A percentile compares a stretch with the other conserved stretches of the same genome.
Evolutionary conservation across 37 sponge, comb jelly and placozoan species (phyloP).

Genomic region (Spongia lamella): DNA sequence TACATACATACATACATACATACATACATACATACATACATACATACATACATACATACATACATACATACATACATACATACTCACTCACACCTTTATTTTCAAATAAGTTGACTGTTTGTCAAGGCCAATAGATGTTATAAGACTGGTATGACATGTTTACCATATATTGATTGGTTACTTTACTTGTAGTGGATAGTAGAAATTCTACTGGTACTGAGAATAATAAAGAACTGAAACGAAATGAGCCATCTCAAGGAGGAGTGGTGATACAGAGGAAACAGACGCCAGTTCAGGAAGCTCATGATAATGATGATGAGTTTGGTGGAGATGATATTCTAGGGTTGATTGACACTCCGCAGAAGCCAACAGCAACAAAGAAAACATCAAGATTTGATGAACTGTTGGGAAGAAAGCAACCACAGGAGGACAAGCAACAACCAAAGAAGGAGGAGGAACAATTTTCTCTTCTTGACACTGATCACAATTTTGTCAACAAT

Average conservation of each 20-base stretch:
- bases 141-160: too few relatives aligned
- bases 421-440: neutral
- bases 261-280: neutral
- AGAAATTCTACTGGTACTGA: too few relatives aligned
- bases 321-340: neutral
- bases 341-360: conserved; percentile 12
- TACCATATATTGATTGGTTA: too few relatives aligned
- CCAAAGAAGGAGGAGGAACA: neutral
- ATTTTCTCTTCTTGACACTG: neutral
- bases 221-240: too few relatives aligned
- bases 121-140: too few relatives aligned
- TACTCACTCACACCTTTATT: too few relatives aligned
- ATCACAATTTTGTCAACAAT: neutral
- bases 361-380: neutral
- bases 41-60: too few relatives aligned
- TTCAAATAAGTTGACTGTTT: too few relatives aligned
- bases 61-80: too few relatives aligned
- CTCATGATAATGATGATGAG: neutral
- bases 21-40: too few relatives aligned
- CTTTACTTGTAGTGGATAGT: too few relatives aligned
- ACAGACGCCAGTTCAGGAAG: neutral
- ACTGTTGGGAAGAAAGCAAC: conserved; percentile 16
- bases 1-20: too few relatives aligned
- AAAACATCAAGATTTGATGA: conserved; percentile 21
- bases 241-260: neutral